Percentiles rank a stretch among this genome's conserved stretches.
phyloP scores from a whole-genome alignment of 37 sponge, comb jelly and placozoan species.

The Cliona cf. orientalis region DNA sequence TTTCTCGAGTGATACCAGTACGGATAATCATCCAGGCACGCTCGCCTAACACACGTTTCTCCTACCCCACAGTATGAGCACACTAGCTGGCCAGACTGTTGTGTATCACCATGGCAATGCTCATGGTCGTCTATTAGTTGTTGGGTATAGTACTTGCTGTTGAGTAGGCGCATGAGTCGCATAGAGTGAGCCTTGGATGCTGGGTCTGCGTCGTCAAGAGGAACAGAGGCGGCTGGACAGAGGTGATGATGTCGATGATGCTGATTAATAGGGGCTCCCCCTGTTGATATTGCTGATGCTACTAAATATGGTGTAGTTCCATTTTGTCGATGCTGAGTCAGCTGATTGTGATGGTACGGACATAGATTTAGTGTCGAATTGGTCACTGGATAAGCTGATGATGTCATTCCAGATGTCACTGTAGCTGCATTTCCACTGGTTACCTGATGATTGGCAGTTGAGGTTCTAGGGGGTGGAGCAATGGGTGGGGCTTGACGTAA shows the following conservation, averaged over 20 bases:
- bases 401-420: no score
- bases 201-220: conserved; percentile 1
- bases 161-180: conserved; percentile 10
- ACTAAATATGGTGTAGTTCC: no score
- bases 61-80: background rate
- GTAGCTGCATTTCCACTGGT: background rate
- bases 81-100: background rate
- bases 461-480: no score
- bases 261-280: background rate
- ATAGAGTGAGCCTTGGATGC: background rate
- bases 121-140: background rate
- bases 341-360: no score
- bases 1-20: background rate
- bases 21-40: conserved; percentile 3
- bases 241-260: background rate
- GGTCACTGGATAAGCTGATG: no score
- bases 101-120: background rate
- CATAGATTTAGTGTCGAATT: no score
- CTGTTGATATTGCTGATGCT: no score
- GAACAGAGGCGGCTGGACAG: background rate
- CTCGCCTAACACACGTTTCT: background rate
- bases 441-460: no score
- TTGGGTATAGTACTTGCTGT: conserved; percentile 3
- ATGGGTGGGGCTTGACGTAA: no score
- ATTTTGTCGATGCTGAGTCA: no score